Conservation (phyloP, 92 coral and sea anemone genomes). For the Nematostella vectensis region DNA sequence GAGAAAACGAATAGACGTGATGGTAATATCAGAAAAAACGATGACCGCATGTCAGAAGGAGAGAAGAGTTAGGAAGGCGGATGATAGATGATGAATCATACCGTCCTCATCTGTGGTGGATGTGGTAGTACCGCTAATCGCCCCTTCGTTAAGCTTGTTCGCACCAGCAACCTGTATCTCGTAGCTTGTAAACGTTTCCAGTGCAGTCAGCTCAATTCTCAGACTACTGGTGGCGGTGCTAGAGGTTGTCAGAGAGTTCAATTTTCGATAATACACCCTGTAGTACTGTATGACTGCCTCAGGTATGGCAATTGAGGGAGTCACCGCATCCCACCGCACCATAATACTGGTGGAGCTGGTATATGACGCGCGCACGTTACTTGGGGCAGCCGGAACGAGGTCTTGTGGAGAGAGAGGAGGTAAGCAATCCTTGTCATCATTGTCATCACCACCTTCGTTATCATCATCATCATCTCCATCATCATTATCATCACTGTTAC, state of each 20-base stretch:
- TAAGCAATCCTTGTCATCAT: too few relatives aligned
- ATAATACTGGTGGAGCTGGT: slow-evolving; percentile 6
- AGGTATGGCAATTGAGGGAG: neutral
- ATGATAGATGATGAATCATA: too few relatives aligned
- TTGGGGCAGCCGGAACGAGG: slow-evolving; percentile 1
- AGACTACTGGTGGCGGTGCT: neutral
- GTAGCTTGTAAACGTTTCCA: neutral
- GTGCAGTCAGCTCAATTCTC: neutral
- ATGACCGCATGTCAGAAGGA: too few relatives aligned
- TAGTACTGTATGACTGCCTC: neutral
- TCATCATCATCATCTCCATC: too few relatives aligned
- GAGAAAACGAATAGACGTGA: too few relatives aligned
- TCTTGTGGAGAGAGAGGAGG: too few relatives aligned
- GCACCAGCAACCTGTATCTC: neutral
- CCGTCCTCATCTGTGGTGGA: neutral
- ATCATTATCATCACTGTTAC: too few relatives aligned
- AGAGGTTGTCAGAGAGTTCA: neutral
- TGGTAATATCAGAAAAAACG: too few relatives aligned
- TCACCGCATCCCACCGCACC: slow-evolving; percentile 6
- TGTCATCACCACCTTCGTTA: too few relatives aligned
- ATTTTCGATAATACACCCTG: neutral
- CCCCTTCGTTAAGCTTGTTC: neutral
- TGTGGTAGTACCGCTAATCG: neutral
- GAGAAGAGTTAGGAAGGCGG: too few relatives aligned
- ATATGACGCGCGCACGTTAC: neutral